phyloP scores from a whole-genome alignment of 2,113 vertebrate species.

The Ceyx melanurus region DNA sequence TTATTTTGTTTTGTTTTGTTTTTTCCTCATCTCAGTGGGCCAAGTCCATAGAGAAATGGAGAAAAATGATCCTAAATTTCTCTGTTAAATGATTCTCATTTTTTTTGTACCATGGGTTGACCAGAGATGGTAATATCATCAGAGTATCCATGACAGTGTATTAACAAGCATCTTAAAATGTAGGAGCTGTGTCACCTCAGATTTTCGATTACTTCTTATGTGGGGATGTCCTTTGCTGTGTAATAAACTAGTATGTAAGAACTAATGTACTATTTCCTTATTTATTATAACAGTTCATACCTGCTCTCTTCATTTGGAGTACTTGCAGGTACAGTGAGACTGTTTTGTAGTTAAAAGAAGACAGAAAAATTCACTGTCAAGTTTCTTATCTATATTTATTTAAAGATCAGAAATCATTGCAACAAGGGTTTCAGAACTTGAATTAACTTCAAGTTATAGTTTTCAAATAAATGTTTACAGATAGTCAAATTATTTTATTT shows the following conservation, averaged over 20 bases:
- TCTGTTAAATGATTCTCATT: background rate
- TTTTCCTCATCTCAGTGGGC: background rate
- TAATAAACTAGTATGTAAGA: background rate
- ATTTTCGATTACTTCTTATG: background rate
- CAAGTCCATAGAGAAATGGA: background rate
- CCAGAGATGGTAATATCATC: background rate
- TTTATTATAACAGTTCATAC: background rate
- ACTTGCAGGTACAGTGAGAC: background rate
- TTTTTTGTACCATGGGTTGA: background rate
- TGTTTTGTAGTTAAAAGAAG: background rate
- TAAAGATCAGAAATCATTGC: background rate
- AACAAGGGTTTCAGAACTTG: background rate
- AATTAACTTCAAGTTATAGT: background rate
- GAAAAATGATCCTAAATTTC: background rate
- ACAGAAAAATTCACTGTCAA: background rate
- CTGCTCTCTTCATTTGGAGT: background rate
- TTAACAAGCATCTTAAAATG: background rate
- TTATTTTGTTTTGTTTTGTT: background rate
- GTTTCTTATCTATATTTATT: background rate
- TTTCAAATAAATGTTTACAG: background rate
- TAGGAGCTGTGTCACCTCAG: background rate
- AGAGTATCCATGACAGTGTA: background rate
- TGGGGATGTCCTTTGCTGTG: background rate
- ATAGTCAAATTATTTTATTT: accelerated
- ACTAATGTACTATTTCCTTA: background rate